A percentile compares a stretch with the other conserved stretches of the same genome.
Conservation (phyloP, 2,888 invertebrate species). For the Polydrusus pterygomalis region DNA sequence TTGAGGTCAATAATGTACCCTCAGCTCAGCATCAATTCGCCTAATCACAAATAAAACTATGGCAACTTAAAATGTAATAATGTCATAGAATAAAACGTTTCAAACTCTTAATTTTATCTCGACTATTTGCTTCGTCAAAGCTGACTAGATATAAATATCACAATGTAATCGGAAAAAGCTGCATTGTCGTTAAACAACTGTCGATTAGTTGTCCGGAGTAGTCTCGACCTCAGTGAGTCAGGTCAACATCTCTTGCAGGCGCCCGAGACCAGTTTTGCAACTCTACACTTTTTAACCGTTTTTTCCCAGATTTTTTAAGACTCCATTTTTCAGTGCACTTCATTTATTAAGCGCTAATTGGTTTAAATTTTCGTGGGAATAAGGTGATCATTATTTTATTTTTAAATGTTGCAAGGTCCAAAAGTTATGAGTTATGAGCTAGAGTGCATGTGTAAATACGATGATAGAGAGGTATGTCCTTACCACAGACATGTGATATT, state of each 20-base stretch:
- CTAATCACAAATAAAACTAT: no score
- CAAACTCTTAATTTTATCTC: slow-evolving; percentile 7
- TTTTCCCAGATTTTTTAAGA: slow-evolving; percentile 7
- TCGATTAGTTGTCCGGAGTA: slow-evolving; percentile 51
- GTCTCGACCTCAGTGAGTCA: slow-evolving; percentile 47
- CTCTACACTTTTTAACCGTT: slow-evolving; percentile 15
- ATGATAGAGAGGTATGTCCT: no score
- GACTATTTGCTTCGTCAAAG: slow-evolving; percentile 37
- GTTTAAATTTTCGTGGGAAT: not conserved
- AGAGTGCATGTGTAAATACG: no score
- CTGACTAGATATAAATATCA: slow-evolving; percentile 41
- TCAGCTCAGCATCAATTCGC: no score
- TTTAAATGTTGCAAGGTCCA: no score
- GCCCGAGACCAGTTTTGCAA: slow-evolving; percentile 56
- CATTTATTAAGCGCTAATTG: not conserved
- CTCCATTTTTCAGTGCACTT: not conserved
- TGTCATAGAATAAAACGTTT: not conserved
- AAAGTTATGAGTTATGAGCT: no score
- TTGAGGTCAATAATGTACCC: no score
- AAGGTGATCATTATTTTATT: not conserved
- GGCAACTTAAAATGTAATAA: no score
- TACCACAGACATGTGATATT: no score
- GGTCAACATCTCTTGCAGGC: slow-evolving; percentile 52
- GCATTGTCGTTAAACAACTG: slow-evolving; percentile 44
- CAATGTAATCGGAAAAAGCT: slow-evolving; percentile 39